phyloP scores from a whole-genome alignment of 2,797 vertebrate species.

The Cetoscarus ocellatus region DNA sequence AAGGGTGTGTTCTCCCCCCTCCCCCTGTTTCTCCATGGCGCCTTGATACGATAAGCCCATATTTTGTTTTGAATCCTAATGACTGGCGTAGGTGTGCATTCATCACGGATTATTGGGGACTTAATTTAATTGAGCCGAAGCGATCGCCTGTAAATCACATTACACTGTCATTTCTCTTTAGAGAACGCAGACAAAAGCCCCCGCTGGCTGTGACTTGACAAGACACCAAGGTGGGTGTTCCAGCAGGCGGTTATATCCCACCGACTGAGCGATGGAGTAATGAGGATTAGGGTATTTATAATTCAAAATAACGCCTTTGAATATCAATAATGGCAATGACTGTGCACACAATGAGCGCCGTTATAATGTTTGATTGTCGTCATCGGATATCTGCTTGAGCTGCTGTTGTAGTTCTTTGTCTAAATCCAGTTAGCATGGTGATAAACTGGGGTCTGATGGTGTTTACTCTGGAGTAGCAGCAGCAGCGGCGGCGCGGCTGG shows the following conservation, averaged over 20 bases:
- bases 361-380: conserved; percentile 74
- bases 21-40: conserved; percentile 51
- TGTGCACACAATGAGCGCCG: conserved; percentile 60
- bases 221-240: conserved; percentile 81
- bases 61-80: conserved; percentile 87
- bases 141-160: conserved; percentile 86
- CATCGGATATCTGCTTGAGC: conserved; percentile 68
- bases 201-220: conserved; percentile 76
- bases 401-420: conserved; percentile 75
- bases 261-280: conserved; percentile 64
- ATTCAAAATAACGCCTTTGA: conserved; percentile 73
- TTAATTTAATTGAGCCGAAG: conserved; percentile 87
- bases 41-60: conserved; percentile 80
- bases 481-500: conserved; percentile 49
- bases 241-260: conserved; percentile 64
- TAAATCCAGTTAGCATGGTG: conserved; percentile 79
- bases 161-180: conserved; percentile 87
- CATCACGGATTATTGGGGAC: conserved; percentile 84
- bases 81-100: conserved; percentile 87
- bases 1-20: conserved; percentile 75
- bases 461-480: conserved; percentile 70
- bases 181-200: conserved; percentile 78
- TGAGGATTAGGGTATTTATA: conserved; percentile 80
- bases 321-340: conserved; percentile 75
- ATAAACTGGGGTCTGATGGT: conserved; percentile 74